A percentile compares a stretch with the other conserved stretches of the same genome.
These are phyloP conservation scores for Corythaeola cristata DNA, from an alignment of 2,113 vertebrate species.

Conservation along the genomic window DNA sequence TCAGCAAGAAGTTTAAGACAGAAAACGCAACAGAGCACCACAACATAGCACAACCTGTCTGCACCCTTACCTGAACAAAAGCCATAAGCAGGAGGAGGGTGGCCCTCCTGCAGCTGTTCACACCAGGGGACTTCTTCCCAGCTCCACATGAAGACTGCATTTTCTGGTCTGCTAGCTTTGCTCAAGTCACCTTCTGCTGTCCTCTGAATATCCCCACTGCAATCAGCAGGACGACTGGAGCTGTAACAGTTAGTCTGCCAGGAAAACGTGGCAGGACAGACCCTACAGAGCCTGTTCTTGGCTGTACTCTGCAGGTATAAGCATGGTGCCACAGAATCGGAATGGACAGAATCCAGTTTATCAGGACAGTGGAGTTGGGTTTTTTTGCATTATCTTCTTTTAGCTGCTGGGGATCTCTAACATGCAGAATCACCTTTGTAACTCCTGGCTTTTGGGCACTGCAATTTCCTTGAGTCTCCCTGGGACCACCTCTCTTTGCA, in stretches of 20 bases:
- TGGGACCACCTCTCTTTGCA: neutral
- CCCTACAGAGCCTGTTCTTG: neutral
- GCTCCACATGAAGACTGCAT: neutral
- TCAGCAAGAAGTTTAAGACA: neutral
- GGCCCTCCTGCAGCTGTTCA: neutral
- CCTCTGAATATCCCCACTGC: neutral
- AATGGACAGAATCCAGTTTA: neutral
- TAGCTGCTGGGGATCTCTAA: neutral
- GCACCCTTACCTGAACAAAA: neutral
- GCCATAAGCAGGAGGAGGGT: neutral
- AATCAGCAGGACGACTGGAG: neutral
- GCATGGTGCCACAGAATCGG: fast-evolving
- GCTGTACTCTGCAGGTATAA: neutral
- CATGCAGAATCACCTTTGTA: neutral
- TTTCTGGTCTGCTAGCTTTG: neutral
- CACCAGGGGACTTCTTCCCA: neutral
- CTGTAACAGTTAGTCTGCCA: fast-evolving
- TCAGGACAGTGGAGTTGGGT: neutral
- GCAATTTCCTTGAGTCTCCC: neutral
- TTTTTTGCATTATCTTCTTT: neutral
- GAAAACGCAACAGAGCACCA: neutral
- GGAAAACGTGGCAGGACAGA: neutral
- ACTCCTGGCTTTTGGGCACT: neutral
- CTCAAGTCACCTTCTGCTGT: neutral
- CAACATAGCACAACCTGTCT: neutral